Conservation (phyloP, 2,888 invertebrate genomes). For the Drosophila paranaensis region DNA sequence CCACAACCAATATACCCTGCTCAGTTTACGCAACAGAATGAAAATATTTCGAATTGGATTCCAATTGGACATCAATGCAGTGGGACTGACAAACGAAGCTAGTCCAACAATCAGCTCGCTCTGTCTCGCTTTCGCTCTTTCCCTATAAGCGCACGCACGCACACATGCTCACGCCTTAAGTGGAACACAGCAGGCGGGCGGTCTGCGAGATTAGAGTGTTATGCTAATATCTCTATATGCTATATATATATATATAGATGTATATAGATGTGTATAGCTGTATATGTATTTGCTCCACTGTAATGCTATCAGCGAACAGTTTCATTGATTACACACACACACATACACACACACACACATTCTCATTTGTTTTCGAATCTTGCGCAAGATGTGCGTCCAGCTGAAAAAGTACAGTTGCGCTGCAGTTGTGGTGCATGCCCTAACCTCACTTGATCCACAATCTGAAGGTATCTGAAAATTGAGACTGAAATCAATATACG, state of each 20-base stretch:
- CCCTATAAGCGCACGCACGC: background rate
- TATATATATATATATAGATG: background rate
- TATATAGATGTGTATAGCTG: no score
- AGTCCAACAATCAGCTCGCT: background rate
- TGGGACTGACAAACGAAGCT: background rate
- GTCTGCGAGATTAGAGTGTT: constrained; percentile 43
- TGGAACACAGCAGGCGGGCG: constrained; percentile 26
- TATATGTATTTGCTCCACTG: background rate
- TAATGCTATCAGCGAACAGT: constrained; percentile 42
- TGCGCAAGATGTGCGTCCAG: constrained; percentile 54
- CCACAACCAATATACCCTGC: background rate
- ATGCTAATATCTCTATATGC: constrained; percentile 44
- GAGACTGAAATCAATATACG: constrained; percentile 30
- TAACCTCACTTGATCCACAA: background rate
- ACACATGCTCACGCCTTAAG: background rate
- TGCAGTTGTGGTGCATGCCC: background rate
- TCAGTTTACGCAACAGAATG: background rate
- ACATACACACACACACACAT: constrained; percentile 9
- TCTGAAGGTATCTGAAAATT: constrained; percentile 12
- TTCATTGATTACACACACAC: constrained; percentile 48
- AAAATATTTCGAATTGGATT: background rate
- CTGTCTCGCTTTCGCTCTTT: background rate
- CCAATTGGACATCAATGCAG: constrained; percentile 4
- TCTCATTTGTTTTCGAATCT: constrained; percentile 35
- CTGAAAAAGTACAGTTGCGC: constrained; percentile 51